phyloP scores from a whole-genome alignment of 2,113 vertebrate genomes.

The Python bivittatus region DNA sequence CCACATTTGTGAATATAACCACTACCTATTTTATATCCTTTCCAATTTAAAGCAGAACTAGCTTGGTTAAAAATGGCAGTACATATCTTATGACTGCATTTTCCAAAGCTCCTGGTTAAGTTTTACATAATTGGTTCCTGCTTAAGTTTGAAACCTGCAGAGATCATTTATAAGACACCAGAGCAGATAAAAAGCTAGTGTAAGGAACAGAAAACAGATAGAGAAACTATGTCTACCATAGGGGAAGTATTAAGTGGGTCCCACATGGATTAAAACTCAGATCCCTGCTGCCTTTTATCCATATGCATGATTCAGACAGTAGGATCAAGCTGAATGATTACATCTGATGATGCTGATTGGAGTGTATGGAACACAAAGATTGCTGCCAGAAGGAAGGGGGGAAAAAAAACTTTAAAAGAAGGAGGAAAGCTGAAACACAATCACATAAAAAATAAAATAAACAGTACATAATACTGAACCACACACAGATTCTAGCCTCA shows the following conservation, averaged over 20 bases:
- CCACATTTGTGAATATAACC: neutral
- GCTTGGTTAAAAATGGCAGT: constrained; percentile 53
- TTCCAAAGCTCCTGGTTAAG: constrained; percentile 63
- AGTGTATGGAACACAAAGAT: constrained; percentile 49
- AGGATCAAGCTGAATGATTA: constrained; percentile 73
- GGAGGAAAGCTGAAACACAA: constrained; percentile 33
- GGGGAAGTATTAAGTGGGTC: constrained; percentile 56
- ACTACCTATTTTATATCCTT: constrained; percentile 50
- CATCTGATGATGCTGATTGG: constrained; percentile 67
- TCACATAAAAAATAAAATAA: constrained; percentile 32
- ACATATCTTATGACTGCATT: constrained; percentile 65
- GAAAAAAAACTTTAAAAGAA: constrained; percentile 45
- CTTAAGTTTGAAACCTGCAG: constrained; percentile 63
- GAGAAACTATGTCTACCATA: constrained; percentile 53
- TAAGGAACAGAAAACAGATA: constrained; percentile 75
- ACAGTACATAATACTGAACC: neutral
- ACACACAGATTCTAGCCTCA: constrained; percentile 20
- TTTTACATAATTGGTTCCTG: constrained; percentile 67
- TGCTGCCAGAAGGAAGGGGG: constrained; percentile 36
- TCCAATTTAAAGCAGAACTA: constrained; percentile 47
- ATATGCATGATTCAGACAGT: constrained; percentile 71
- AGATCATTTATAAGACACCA: constrained; percentile 61
- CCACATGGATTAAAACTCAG: constrained; percentile 62
- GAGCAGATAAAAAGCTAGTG: constrained; percentile 69
- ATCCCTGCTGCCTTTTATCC: constrained; percentile 72